Percentiles rank a stretch among this genome's conserved stretches.
Conservation (phyloP, 2,797 vertebrate species). For the Acanthurus leucopareius region DNA sequence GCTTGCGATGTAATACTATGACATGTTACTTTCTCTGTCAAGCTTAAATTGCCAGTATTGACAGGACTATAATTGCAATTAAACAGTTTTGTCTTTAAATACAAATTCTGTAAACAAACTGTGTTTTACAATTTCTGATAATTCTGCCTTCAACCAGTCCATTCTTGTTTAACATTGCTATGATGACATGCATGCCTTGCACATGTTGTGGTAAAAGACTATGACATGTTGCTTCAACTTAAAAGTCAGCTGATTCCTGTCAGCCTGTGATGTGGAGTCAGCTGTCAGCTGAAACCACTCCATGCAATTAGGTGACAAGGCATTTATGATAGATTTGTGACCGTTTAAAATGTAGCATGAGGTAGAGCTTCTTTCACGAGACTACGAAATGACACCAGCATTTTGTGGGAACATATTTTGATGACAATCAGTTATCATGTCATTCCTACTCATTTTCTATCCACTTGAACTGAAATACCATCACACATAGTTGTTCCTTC, state of each 20-base stretch:
- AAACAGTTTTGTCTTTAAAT: background rate
- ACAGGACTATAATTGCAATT: background rate
- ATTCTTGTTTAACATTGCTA: background rate
- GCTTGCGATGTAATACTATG: background rate
- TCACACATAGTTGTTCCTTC: background rate
- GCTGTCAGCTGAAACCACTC: background rate
- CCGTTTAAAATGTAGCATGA: background rate
- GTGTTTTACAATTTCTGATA: background rate
- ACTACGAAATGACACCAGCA: background rate
- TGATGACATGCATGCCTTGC: conserved; percentile 3
- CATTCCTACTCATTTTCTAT: background rate
- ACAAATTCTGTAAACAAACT: background rate
- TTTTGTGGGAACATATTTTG: background rate
- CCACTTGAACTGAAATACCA: background rate
- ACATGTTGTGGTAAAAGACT: conserved; percentile 8
- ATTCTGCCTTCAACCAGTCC: background rate
- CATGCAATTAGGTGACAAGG: background rate
- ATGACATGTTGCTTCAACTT: conserved; percentile 31
- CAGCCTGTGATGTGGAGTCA: conserved; percentile 16
- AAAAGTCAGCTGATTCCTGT: conserved; percentile 42
- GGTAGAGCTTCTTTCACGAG: background rate
- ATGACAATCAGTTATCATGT: background rate
- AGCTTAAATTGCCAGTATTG: background rate
- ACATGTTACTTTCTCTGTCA: background rate
- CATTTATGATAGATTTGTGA: background rate